phyloP scores from a whole-genome alignment of 2,113 vertebrate genomes.

The Nothoprocta pentlandii region DNA sequence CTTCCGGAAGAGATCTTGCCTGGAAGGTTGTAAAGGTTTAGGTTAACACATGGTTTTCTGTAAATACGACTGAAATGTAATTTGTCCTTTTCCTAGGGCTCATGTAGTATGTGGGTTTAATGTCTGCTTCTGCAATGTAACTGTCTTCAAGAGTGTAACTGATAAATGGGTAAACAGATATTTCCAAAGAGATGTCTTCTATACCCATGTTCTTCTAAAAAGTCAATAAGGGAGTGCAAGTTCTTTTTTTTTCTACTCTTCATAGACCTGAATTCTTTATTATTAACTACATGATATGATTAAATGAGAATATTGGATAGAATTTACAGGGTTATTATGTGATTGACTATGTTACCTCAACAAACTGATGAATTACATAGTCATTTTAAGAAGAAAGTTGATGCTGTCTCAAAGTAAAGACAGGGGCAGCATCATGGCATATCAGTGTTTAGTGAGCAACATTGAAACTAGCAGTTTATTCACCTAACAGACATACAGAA shows the following conservation, averaged over 20 bases:
- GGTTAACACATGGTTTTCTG: background rate
- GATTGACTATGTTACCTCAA: background rate
- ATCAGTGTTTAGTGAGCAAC: background rate
- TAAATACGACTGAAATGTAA: background rate
- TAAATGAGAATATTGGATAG: background rate
- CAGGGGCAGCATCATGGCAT: background rate
- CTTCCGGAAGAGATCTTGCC: background rate
- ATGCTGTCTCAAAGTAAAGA: background rate
- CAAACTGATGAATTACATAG: background rate
- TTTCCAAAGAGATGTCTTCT: background rate
- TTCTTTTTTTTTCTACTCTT: background rate
- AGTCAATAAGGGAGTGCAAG: rapidly evolving
- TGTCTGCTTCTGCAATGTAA: background rate
- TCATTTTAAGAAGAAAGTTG: background rate
- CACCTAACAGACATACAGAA: background rate
- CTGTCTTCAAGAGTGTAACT: background rate
- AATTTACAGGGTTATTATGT: background rate
- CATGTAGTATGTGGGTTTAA: background rate
- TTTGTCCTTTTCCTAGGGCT: background rate
- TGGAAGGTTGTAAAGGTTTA: background rate
- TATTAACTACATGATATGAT: background rate
- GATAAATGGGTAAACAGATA: background rate
- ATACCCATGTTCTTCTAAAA: background rate
- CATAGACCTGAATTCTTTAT: background rate
- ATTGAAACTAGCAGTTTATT: background rate